Percentiles rank a stretch among this genome's conserved stretches.
Conservation (phyloP, 2,113 vertebrate species). For the Leucosticte australis region DNA sequence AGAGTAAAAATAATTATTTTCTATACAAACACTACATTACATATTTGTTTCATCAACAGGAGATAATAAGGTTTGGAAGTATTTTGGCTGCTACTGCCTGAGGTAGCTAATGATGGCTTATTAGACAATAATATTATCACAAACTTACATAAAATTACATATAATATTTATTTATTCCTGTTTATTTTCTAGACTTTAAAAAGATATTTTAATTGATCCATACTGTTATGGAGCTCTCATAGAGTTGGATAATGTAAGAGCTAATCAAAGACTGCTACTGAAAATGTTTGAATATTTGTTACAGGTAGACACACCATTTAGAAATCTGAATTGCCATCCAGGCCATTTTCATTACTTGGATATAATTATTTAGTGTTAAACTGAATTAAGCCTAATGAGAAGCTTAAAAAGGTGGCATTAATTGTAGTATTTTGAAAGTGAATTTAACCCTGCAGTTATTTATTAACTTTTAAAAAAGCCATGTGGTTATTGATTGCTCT, state of each 20-base stretch:
- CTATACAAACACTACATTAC: not conserved
- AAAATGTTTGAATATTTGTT: not conserved
- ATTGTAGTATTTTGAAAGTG: not conserved
- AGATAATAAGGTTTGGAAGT: not conserved
- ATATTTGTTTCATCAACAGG: not conserved
- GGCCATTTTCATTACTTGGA: not conserved
- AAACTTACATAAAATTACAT: not conserved
- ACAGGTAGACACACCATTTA: not conserved
- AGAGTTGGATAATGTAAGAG: not conserved
- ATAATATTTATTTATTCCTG: not conserved
- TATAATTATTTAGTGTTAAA: not conserved
- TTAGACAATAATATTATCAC: not conserved
- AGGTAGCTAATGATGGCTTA: not conserved
- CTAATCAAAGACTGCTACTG: not conserved
- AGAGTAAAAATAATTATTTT: not conserved
- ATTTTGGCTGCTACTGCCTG: not conserved
- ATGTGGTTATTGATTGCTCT: not conserved
- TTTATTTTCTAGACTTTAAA: not conserved
- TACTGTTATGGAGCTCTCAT: not conserved
- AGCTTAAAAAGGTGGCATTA: not conserved
- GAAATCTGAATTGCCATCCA: not conserved
- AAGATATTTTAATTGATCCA: not conserved
- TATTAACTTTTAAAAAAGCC: not conserved
- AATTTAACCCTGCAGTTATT: not conserved
- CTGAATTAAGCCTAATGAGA: not conserved